Conservation (phyloP, 1,140 invertebrate genomes). For the Holotrichia oblita region DNA sequence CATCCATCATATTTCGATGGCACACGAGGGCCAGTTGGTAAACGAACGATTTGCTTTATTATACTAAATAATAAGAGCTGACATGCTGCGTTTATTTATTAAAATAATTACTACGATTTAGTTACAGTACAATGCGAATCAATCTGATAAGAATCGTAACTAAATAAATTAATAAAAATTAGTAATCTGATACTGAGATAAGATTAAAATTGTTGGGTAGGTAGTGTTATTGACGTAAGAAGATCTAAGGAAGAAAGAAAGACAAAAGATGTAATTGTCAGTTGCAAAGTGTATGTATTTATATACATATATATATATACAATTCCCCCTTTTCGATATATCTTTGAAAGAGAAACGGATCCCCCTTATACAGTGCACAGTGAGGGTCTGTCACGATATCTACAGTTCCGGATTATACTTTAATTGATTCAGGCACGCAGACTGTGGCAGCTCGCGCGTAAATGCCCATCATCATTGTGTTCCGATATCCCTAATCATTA, state of each 20-base stretch:
- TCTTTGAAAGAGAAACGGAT: conserved; percentile 4
- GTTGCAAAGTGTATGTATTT: not conserved
- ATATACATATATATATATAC: not conserved
- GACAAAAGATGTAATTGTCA: conserved; percentile 4
- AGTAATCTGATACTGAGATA: too few species aligned
- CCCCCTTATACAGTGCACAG: conserved; percentile 32
- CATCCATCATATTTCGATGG: conserved; percentile 32
- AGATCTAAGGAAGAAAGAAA: conserved; percentile 17
- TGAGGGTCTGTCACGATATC: conserved; percentile 58
- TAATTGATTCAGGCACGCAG: conserved; percentile 62
- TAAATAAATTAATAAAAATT: too few species aligned
- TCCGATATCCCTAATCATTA: conserved; percentile 60
- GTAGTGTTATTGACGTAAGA: not conserved
- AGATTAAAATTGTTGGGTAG: too few species aligned
- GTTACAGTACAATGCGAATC: too few species aligned
- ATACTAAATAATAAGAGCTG: not conserved
- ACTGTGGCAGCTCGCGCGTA: conserved; percentile 59
- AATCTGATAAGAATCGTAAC: too few species aligned
- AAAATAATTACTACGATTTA: not conserved
- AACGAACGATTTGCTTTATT: not conserved
- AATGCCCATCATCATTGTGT: conserved; percentile 59
- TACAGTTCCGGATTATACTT: conserved; percentile 62
- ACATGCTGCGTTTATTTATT: not conserved
- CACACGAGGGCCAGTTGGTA: not conserved
- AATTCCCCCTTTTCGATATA: conserved; percentile 12